Base-by-base conservation (phyloP, 2,888 invertebrate genomes). In the Rotaria macrura region DNA sequence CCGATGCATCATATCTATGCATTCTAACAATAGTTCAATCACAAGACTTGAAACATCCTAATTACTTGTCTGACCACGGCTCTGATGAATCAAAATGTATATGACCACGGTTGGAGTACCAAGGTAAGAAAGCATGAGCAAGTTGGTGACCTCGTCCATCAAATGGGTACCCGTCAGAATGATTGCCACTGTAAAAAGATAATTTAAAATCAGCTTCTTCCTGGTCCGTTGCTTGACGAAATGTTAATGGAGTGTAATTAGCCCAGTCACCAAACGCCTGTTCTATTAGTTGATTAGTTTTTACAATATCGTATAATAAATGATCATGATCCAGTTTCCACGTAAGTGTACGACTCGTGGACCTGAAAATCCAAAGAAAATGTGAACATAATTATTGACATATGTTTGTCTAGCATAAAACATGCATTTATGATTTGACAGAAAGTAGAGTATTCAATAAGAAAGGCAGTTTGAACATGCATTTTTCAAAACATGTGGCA, bases 51-150 rank as follows among this genome's bases (percentile, higher is more conserved):
- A 25, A 4, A n/a, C n/a, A 6, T 55, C 12, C n/a, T n/a, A 55
- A 9, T 55, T 25, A 55, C 55, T 7, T n/a, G n/a, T 55, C 2
- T 1, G 55, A n/a, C 55, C 55, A 55, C 2, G 7, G 9, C n/a
- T 55, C 55, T 10, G n/a, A 12, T 0, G 25, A 12, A 55, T 55
- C 55, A 55, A n/a, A 55, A n/a, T 55, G 55, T n/a, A n/a, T n/a
- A 0, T n/a, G n/a, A 10, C 55, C 55, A 6, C 2, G 10, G n/a
- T n/a, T 1, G 12, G n/a, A 5, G 1, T 55, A 0, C n/a, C n/a
- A 7, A 7, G 55, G 55, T n/a, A 12, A 12, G 9, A 55, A 55
- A 55, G 10, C 12, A 12, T 29, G 55, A 29, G 55, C 7, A 10
- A 55, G 10, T 6, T 0, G 1, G 7, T 17, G n/a, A 0, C 9